Base-by-base conservation (phyloP, 1,140 invertebrate species). In the Bacillus rossius region DNA sequence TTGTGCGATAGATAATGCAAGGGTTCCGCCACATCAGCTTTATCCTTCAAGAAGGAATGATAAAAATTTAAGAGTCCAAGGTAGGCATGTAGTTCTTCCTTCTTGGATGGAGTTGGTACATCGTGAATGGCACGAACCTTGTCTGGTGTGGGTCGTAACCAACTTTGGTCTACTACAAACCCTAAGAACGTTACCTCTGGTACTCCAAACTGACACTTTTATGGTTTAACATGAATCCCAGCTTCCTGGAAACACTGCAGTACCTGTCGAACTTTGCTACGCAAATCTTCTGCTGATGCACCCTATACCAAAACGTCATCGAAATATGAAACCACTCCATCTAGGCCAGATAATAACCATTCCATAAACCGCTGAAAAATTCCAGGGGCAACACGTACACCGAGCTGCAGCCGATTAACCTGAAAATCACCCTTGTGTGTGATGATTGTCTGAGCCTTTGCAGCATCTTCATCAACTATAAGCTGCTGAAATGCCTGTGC, bases 401-500 rank as follows among this genome's bases (percentile, higher is more conserved):
- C 76, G 65, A 77, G 79, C 13, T 71, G 70, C 56, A 82, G 56
- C 5, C 76, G 52, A 26, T 74, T 75, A 17, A 77, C 74, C 7
- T 64, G 60, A 61, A 70, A 80, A n/a, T 78, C 52, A 5, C 79
- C 77, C 47, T 68, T 69, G 17, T 72, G 74, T 23, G 73, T 77
- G 47, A 69, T 71, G 58, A 61, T 50, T 17, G 48, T 63, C 3
- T 22, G 55, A 22, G 47, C 43, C 14, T n/a, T 34, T 13, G 19
- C 19, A 7, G 57, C 61, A 0, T 37, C 45, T 2, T 73, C 67
- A 52, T 67, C 61, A 0, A 74, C 67, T 2, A 41, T 34, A 14
- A 75, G 59, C 55, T 73, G 72, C 42, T 65, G 67, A 38, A 70
- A 70, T 2, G 67, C 71, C 38, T 69, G 37, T 1, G 68, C 54